Evolutionary conservation across 2,797 vertebrate genomes (phyloP).

Genomic region (Pipistrellus kuhlii): DNA sequence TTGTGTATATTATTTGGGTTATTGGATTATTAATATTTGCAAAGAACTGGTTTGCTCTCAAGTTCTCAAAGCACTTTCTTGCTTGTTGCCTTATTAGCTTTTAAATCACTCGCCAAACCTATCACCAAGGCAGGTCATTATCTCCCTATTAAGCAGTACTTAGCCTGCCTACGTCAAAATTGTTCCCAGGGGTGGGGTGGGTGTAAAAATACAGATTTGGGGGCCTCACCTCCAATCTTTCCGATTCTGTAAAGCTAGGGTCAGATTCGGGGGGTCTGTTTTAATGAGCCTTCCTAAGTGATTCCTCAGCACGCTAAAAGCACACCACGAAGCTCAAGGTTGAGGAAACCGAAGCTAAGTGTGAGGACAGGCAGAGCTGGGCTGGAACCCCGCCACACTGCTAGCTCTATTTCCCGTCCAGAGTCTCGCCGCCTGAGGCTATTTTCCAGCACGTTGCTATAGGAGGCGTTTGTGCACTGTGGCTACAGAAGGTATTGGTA

Average conservation of each 20-base stretch:
- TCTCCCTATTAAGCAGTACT: slow-evolving; percentile 12
- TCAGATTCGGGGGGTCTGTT: not conserved
- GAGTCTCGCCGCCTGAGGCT: not conserved
- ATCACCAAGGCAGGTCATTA: slow-evolving; percentile 38
- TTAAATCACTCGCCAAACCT: slow-evolving; percentile 10
- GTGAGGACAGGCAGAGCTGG: not conserved
- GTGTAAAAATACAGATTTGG: slow-evolving; percentile 25
- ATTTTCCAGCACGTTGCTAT: not conserved
- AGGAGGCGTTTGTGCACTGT: not conserved
- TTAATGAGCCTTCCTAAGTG: not conserved
- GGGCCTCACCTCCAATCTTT: not conserved
- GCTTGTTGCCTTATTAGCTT: not conserved
- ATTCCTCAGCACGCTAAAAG: not conserved
- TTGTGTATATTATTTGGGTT: not conserved
- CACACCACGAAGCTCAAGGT: not conserved
- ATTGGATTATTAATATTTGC: slow-evolving; percentile 18
- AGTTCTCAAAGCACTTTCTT: slow-evolving; percentile 10
- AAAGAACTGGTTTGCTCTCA: not conserved
- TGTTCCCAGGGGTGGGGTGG: not conserved
- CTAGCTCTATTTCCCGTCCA: not conserved
- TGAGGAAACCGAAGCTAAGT: not conserved
- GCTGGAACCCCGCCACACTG: not conserved
- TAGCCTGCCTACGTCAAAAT: slow-evolving; percentile 6
- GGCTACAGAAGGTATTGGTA: not conserved
- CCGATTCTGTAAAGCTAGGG: not conserved